Evolutionary conservation across 2,888 invertebrate species (phyloP).

Genomic region (Caenorhabditis sp.): DNA sequence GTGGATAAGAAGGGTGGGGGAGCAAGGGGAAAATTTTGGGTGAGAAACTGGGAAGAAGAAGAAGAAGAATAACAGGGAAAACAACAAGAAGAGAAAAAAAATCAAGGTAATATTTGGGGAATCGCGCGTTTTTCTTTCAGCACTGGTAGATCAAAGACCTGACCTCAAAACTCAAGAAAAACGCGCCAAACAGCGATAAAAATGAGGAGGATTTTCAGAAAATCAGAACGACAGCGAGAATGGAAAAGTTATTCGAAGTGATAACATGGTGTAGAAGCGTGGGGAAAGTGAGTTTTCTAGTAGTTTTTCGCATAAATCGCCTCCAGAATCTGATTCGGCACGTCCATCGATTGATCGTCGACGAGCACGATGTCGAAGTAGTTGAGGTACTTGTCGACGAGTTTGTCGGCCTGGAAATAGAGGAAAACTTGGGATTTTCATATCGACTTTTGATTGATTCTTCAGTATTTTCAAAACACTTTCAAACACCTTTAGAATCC

Average conservation of each 20-base stretch:
- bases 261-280: background rate
- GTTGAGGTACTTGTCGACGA: constrained; percentile 66
- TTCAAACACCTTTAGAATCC: too few species aligned
- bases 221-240: too few species aligned
- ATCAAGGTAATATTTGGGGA: background rate
- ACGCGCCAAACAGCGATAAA: constrained; percentile 12
- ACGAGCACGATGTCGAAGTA: constrained; percentile 92
- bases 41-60: constrained; percentile 13
- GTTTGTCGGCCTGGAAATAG: constrained; percentile 58
- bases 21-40: background rate
- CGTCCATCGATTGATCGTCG: constrained; percentile 89
- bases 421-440: too few species aligned
- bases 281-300: background rate
- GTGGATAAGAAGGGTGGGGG: too few species aligned
- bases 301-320: constrained; percentile 46
- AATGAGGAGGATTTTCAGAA: constrained; percentile 20
- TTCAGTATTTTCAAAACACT: too few species aligned
- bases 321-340: constrained; percentile 70
- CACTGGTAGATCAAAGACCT: too few species aligned
- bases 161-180: too few species aligned
- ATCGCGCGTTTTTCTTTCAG: too few species aligned
- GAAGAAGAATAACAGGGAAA: background rate
- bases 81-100: background rate
- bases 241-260: background rate
- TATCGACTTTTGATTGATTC: too few species aligned